Percentiles rank a stretch among this genome's conserved stretches.
Evolutionary conservation across 2,888 invertebrate genomes (phyloP).

Genomic region (Epistrophe eligans): DNA sequence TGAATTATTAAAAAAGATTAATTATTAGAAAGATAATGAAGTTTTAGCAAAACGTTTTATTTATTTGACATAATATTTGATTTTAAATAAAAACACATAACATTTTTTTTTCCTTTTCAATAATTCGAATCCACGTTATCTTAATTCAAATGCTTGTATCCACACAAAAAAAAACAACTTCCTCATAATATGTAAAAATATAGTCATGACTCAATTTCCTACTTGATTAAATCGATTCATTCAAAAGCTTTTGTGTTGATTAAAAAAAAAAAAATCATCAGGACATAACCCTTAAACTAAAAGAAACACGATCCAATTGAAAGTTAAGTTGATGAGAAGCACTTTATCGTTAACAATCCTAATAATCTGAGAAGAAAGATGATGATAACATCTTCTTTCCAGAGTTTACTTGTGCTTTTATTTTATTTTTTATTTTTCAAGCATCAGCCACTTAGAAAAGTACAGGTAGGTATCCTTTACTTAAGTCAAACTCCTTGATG

Average conservation of each 20-base stretch:
- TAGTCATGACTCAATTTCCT: not conserved
- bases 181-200: too few species aligned
- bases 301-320: slow-evolving; percentile 43
- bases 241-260: slow-evolving; percentile 51
- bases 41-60: too few species aligned
- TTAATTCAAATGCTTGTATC: too few species aligned
- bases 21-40: too few species aligned
- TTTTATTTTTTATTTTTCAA: slow-evolving; percentile 14
- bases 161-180: too few species aligned
- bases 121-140: too few species aligned
- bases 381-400: slow-evolving; percentile 38
- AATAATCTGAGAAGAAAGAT: slow-evolving; percentile 31
- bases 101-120: too few species aligned
- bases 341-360: slow-evolving; percentile 55
- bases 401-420: slow-evolving; percentile 33
- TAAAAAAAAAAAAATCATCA: slow-evolving; percentile 41
- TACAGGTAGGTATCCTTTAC: slow-evolving; percentile 38
- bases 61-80: too few species aligned
- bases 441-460: slow-evolving; percentile 49
- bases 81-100: too few species aligned
- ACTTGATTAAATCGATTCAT: slow-evolving; percentile 40
- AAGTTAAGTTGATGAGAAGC: slow-evolving; percentile 35
- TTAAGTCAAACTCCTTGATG: slow-evolving; percentile 13
- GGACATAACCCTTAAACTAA: slow-evolving; percentile 19
- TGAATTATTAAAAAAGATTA: too few species aligned